phyloP scores from a whole-genome alignment of 2,888 invertebrate species.

The Pammene aurita region DNA sequence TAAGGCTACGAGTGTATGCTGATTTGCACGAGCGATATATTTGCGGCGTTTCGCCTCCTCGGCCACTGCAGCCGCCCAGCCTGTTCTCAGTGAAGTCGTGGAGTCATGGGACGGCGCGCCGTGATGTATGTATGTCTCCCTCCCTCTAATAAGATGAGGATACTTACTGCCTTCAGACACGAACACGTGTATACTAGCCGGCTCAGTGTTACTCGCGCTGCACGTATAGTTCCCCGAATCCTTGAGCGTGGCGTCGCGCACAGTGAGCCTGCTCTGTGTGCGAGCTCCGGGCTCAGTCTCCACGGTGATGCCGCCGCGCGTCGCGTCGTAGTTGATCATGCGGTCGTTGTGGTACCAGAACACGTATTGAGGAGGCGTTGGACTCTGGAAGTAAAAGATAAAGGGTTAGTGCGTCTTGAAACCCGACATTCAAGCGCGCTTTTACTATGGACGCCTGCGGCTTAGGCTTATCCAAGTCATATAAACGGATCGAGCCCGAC shows the following conservation, averaged over 20 bases:
- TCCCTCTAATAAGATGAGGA: too few relatives aligned
- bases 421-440: too few relatives aligned
- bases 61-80: too few relatives aligned
- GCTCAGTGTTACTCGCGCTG: conserved; percentile 94
- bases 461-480: too few relatives aligned
- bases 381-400: conserved; percentile 87
- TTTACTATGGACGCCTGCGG: too few relatives aligned
- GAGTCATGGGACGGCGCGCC: too few relatives aligned
- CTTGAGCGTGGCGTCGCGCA: conserved; percentile 92
- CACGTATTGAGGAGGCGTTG: conserved; percentile 96
- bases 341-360: conserved; percentile 98
- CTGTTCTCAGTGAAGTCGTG: too few relatives aligned
- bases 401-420: not conserved
- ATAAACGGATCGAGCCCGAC: too few relatives aligned
- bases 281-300: conserved; percentile 93
- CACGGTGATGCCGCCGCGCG: conserved; percentile 90
- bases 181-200: conserved; percentile 94
- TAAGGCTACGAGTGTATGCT: too few relatives aligned
- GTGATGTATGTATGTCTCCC: too few relatives aligned
- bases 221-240: conserved; percentile 97
- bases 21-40: too few relatives aligned
- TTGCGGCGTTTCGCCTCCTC: too few relatives aligned
- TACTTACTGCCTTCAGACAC: conserved; percentile 92
- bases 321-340: conserved; percentile 96
- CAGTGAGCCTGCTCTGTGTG: conserved; percentile 93